Base-by-base conservation (phyloP, 92 coral and sea anemone genomes). In the Pocillopora grandis region DNA sequence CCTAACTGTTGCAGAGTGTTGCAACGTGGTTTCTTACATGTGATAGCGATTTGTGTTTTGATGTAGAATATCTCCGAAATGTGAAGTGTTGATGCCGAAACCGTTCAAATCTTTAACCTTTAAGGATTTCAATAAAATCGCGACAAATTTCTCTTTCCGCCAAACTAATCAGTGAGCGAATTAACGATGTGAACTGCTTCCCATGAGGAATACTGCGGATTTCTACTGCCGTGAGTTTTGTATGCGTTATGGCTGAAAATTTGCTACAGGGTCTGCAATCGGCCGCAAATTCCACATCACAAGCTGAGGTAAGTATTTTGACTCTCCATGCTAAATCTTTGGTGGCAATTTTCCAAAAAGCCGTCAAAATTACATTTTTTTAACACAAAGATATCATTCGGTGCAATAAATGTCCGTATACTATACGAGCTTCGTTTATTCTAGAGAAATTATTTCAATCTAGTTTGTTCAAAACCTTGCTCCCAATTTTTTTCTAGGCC, bases 251-350 rank as follows among this genome's bases (percentile, higher is more conserved):
- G 99, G 98, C 90, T 87, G 98, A 94, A 65, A 89, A 88, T 55
- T 88, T 89, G 71, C 96, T 97, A 2, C 95, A 91, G 75, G 99
- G 97, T 60, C 92, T 94, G 18, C 92, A 93, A 62, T 82, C 91
- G 49, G 85, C 94, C 75, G 90, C 98, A 74, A 92, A 92, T 71
- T 84, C 94, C 71, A 87, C 91, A 36, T 94, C 96, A 14, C 98
- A 95, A 71, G 92, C 94, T 49, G 89, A 84, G 93, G 99, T 95
- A 61, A 71, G 93, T 71, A 70, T 56, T 11, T n/a, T 27, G 6
- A 14, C 20, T 49, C 2, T 12, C 23, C n/a, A n/a, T n/a, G 9
- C 18, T 11, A 49, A 21, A 23, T 48, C 7, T 58, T 5, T 57
- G 37, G 16, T 56, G 20, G 9, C 27, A 31, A 23, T 55, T 64